Base-by-base conservation (phyloP, 2,113 vertebrate genomes). In the Zeus faber region DNA sequence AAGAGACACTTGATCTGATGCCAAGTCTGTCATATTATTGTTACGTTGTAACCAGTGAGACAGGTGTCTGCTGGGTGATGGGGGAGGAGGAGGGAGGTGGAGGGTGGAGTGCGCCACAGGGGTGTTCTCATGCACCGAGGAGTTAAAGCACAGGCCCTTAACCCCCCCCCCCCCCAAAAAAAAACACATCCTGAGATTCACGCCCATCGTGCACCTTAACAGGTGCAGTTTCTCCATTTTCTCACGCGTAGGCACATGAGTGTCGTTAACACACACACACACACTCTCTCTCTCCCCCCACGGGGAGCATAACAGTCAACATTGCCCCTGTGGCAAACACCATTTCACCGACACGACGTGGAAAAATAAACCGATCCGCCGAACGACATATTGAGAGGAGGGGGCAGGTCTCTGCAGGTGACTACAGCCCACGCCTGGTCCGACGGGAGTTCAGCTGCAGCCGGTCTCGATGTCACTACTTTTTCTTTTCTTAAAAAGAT, bases 41-140 rank as follows among this genome's bases (percentile, higher is more conserved):
- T 84, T 82, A 80, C 65, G 77, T 48, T 84, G 81, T 86, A 81
- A 80, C 82, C 72, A 70, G 77, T 59, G 75, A 82, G 77, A 52
- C 80, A 77, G 87, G 79, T 87, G 84, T 70, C 44, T 49, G 50
- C 57, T 53, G 67, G 59, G 64, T 24, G 81, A n/a, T 18, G 1
- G 20, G 41, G 9, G 41, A 1, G 39, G 40, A 62, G 25, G 73
- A 74, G 53, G 53, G 71, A 63, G 1, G 58, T n/a, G n/a, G n/a
- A n/a, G n/a, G n/a, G n/a, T n/a, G n/a, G n/a, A n/a, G n/a, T n/a
- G n/a, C n/a, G n/a, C 78, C 80, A 62, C 81, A 59, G 73, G 74
- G 81, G 77, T 2, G 56, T 77, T 81, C 8, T 8, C 58, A 51
- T 22, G 63, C 73, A 75, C 72, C 10, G 56, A 78, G 80, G 81